phyloP scores from a whole-genome alignment of 2,888 invertebrate genomes.

The Myopa tessellatipennis region DNA sequence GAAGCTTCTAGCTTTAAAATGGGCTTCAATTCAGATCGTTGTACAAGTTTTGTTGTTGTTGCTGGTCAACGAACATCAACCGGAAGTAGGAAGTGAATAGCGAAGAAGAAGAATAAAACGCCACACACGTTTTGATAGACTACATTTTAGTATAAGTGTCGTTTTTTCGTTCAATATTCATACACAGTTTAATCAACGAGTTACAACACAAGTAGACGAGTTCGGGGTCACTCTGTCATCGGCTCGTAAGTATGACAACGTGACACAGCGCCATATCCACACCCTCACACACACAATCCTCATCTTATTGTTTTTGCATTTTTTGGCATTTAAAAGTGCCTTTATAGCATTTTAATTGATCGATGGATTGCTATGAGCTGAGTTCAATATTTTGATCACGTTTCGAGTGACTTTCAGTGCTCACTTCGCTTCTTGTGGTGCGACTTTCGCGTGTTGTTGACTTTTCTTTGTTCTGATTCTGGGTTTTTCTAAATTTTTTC shows the following conservation, averaged over 20 bases:
- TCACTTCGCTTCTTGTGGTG: too few relatives aligned
- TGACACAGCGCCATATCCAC: neutral
- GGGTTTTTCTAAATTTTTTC: too few relatives aligned
- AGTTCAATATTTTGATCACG: slow-evolving; percentile 54
- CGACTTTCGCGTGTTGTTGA: slow-evolving; percentile 9
- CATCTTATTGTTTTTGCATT: neutral
- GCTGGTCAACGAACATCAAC: neutral
- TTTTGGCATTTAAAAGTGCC: neutral
- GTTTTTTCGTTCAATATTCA: neutral
- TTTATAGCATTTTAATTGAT: slow-evolving; percentile 1
- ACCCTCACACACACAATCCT: neutral
- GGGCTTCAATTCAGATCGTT: neutral
- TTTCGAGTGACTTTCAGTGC: slow-evolving; percentile 51
- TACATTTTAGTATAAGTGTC: neutral
- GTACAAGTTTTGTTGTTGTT: slow-evolving; percentile 11
- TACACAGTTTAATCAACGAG: neutral
- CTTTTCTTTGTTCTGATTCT: neutral
- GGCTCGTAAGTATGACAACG: neutral
- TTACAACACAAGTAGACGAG: neutral
- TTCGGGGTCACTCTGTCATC: slow-evolving; percentile 24
- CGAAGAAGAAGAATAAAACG: neutral
- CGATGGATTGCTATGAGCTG: neutral
- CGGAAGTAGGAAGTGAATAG: slow-evolving; percentile 27
- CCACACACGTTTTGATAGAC: neutral
- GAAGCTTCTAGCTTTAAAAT: slow-evolving; percentile 13